Evolutionary conservation across 2,113 vertebrate species (phyloP).

Genomic region (Oncorhynchus keta): DNA sequence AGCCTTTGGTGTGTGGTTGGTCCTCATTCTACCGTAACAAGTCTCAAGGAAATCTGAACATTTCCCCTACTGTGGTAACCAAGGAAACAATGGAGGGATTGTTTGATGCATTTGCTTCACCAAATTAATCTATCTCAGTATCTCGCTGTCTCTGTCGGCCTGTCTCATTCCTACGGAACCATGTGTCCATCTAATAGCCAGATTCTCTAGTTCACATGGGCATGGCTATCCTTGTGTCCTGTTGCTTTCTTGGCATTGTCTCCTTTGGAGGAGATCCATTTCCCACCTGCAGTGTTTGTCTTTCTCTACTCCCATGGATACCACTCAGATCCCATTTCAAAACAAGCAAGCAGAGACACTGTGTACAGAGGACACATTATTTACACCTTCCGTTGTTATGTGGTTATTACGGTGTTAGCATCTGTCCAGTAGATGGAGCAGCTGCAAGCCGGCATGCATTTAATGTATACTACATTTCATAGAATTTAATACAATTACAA

Average conservation of each 20-base stretch:
- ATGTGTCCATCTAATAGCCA: too few relatives aligned
- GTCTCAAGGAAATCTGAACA: neutral
- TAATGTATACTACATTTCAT: too few relatives aligned
- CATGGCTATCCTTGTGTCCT: neutral
- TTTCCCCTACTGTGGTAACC: slow-evolving; percentile 11
- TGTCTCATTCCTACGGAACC: neutral
- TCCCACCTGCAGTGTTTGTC: neutral
- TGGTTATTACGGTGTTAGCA: neutral
- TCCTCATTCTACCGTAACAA: neutral
- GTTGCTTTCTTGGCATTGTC: neutral
- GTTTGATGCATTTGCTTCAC: neutral
- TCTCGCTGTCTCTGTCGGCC: neutral
- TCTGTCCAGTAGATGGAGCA: neutral
- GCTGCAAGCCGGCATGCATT: neutral
- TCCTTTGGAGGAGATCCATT: too few relatives aligned
- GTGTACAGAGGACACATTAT: neutral
- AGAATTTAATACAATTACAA: too few relatives aligned
- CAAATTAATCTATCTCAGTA: slow-evolving; percentile 9
- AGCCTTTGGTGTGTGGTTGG: too few relatives aligned
- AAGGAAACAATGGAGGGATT: slow-evolving; percentile 9
- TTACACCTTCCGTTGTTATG: neutral
- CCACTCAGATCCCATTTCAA: neutral
- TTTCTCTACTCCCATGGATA: neutral
- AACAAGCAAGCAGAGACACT: neutral
- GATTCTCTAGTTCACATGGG: too few relatives aligned